These are phyloP conservation scores for Caenorhabditis japonica DNA, from an alignment of 2,888 invertebrate species.

Conservation along the genomic window DNA sequence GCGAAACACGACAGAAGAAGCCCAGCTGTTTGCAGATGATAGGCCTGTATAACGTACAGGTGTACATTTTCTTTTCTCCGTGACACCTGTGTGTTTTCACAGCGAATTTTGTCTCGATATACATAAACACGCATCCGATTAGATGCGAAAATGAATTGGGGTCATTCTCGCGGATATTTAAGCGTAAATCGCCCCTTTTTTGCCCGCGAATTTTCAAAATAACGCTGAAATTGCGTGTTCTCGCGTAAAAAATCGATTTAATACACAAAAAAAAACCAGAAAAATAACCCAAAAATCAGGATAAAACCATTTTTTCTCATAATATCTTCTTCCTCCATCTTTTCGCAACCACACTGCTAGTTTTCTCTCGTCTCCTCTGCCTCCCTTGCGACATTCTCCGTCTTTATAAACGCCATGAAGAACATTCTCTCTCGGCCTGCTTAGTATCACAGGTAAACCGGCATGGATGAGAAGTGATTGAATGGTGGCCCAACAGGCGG, in stretches of 20 bases:
- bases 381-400: not conserved
- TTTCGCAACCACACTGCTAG: not conserved
- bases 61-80: constrained; percentile 16
- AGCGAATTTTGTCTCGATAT: constrained; percentile 22
- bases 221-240: too few relatives aligned
- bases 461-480: too few relatives aligned
- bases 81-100: constrained; percentile 48
- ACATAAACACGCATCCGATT: constrained; percentile 33
- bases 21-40: constrained; percentile 51
- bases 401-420: not conserved
- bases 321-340: too few relatives aligned
- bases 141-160: not conserved
- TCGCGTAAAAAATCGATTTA: too few relatives aligned
- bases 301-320: too few relatives aligned
- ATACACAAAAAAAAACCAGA: too few relatives aligned
- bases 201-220: not conserved
- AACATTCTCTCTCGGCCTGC: not conserved
- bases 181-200: not conserved
- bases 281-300: too few relatives aligned
- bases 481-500: too few relatives aligned
- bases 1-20: too few relatives aligned
- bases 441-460: too few relatives aligned
- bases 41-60: constrained; percentile 19
- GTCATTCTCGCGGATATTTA: too few relatives aligned
- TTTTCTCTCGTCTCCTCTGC: not conserved